phyloP scores from a whole-genome alignment of 2,888 invertebrate species.

The Agrochola lychnidis region DNA sequence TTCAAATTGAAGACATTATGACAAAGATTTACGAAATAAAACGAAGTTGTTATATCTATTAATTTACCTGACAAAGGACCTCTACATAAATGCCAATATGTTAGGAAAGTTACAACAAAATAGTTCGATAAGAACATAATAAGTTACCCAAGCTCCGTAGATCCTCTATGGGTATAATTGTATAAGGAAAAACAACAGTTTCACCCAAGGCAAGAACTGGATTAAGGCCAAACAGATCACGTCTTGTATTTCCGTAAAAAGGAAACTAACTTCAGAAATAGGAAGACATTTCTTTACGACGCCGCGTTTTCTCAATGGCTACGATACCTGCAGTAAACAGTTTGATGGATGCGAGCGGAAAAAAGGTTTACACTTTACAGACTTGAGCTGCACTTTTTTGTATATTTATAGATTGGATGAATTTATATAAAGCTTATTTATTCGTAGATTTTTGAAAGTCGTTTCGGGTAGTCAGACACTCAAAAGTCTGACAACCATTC shows the following conservation, averaged over 20 bases:
- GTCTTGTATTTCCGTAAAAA: constrained; percentile 78
- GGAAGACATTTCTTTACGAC: constrained; percentile 72
- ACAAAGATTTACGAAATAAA: neutral
- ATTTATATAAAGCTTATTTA: neutral
- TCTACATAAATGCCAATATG: constrained; percentile 46
- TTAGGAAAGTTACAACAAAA: constrained; percentile 50
- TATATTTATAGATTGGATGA: constrained; percentile 15
- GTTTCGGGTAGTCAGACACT: no score
- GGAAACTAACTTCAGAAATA: constrained; percentile 78
- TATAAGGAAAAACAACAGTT: constrained; percentile 69
- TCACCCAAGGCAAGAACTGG: constrained; percentile 75
- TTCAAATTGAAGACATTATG: neutral
- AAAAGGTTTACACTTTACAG: constrained; percentile 27
- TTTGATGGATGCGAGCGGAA: constrained; percentile 43
- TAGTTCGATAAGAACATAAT: constrained; percentile 57
- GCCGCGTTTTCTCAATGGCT: constrained; percentile 56
- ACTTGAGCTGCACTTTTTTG: constrained; percentile 39
- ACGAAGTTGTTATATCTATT: constrained; percentile 12
- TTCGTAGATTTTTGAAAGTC: no score
- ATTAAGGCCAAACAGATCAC: constrained; percentile 83
- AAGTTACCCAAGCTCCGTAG: constrained; percentile 52
- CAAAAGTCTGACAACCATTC: no score
- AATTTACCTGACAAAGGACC: constrained; percentile 40
- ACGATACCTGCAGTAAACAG: constrained; percentile 48
- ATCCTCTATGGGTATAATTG: constrained; percentile 62